Evolutionary conservation across 2,797 vertebrate genomes (phyloP), one percentile per base, ranked within the genome.

Genomic region (Malacoctenus gilli): DNA sequence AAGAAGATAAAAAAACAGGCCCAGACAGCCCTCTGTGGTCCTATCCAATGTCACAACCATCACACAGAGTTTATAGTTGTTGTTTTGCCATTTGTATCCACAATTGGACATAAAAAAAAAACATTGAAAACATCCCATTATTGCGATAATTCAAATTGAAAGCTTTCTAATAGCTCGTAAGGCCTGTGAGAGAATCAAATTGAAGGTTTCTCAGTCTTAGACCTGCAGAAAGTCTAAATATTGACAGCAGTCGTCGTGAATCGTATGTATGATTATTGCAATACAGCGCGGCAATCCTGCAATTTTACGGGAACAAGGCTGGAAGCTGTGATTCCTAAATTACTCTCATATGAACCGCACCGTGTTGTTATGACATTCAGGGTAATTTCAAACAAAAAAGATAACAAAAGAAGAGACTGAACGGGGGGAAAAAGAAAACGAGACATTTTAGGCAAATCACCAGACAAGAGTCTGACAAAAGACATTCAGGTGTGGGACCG

Each of bases 61-160:
- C 39, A 13, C 31, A 25, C 14, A 18, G 9, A 34, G 9, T 55
- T 49, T 50, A 42, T n/a, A 59, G 49, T 31, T 8, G 13, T 23
- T 18, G 30, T 30, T 49, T 12, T 7, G 32, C 63, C 18, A 8
- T 42, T 42, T 22, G 31, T 36, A 54, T 49, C 28, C 36, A 21
- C 35, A 20, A 52, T 3, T 40, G 13, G 40, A 51, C 19, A 38
- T 22, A 44, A 9, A 59, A 51, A 52, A 32, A 18, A 42, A 21
- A 10, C 21, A 34, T 5, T 4, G n/a, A 25, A 13, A 43, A 34
- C 19, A 15, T 7, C 12, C 20, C 2, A 8, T 25, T 28, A 34
- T 9, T 20, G 20, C 19, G 23, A 9, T 12, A 30, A 48, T 37
- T 52, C 15, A 32, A 46, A 23, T 50, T 13, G 22, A 34, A 40